Evolutionary conservation across 2,888 invertebrate species (phyloP), one percentile per base, ranked within the genome.

Genomic region (Steinernema carpocapsae): DNA sequence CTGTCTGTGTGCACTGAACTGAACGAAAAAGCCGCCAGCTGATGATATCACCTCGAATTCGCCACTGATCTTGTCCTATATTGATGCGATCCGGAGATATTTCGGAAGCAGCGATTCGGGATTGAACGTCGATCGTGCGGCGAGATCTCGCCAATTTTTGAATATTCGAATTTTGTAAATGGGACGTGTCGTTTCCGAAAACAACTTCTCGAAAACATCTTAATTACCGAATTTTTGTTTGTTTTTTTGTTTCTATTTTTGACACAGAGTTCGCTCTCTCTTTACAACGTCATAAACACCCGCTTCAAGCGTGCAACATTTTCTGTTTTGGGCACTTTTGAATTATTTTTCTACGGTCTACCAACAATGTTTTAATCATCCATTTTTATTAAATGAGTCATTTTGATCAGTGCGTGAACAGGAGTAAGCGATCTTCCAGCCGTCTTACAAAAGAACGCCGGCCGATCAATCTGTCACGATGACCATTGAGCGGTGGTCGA

Each of bases 11-110:
- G 64, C 32, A 64, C n/a, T 48, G 48, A 19, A 48, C 48, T 19
- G 48, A 17, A 14, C 48, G n/a, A 64, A 29, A 22, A 64, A 64
- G 64, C 64, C 32, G 56, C 6, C 29, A 29, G 32, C 64, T 64
- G 64, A 64, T 64, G 32, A 32, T 32, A 64, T 64, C 64, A 64
- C 29, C 10, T 26, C 17, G 26, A n/a, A 64, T 32, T 64, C 29
- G 24, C 29, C 32, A 7, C 10, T n/a, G 17, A 2, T n/a, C 22
- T 17, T 64, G 64, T 19, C 37, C 64, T 26, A 64, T 64, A n/a
- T 64, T 26, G 64, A 64, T 64, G 32, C 64, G 64, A 32, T 10
- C 17, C n/a, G 48, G n/a, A 48, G 48, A 48, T 48, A 48, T 48
- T 19, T 17, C n/a, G 19, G 17, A 48, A 48, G 48, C 48, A 3